Evolutionary conservation across 2,888 invertebrate species (phyloP).

Genomic region (Hyposoter dolosus): DNA sequence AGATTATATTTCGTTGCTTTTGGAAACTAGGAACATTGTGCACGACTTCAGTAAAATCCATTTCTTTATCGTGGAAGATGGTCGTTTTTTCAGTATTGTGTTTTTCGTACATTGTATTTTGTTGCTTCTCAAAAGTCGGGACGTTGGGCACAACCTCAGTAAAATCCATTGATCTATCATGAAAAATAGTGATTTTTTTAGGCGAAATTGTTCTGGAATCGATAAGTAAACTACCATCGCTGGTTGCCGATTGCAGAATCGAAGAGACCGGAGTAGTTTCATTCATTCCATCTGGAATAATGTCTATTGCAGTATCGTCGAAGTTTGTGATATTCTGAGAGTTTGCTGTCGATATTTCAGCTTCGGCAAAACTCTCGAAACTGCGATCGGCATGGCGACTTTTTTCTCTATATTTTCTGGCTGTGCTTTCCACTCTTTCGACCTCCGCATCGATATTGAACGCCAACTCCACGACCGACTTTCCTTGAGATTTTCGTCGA

Average conservation of each 20-base stretch:
- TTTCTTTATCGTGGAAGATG: background rate
- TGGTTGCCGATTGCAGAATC: background rate
- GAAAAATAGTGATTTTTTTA: constrained; percentile 47
- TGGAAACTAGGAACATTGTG: background rate
- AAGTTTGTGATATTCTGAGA: constrained; percentile 29
- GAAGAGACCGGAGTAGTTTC: background rate
- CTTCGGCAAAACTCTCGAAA: background rate
- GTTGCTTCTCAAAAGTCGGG: background rate
- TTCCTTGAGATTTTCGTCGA: background rate
- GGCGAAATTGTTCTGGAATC: background rate
- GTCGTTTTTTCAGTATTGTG: background rate
- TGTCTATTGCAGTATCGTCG: constrained; percentile 61
- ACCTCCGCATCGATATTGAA: background rate
- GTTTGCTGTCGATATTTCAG: background rate
- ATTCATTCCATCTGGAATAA: constrained; percentile 53
- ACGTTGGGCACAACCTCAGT: background rate
- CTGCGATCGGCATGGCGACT: background rate
- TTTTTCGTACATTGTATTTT: background rate
- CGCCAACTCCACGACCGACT: background rate
- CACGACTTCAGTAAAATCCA: background rate
- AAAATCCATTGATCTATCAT: constrained; percentile 24
- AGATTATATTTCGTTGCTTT: background rate
- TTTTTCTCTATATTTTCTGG: background rate
- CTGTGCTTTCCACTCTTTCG: background rate
- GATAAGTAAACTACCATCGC: background rate